Evolutionary conservation across 2,888 invertebrate genomes (phyloP).

Genomic region (Nesidiocoris tenuis): DNA sequence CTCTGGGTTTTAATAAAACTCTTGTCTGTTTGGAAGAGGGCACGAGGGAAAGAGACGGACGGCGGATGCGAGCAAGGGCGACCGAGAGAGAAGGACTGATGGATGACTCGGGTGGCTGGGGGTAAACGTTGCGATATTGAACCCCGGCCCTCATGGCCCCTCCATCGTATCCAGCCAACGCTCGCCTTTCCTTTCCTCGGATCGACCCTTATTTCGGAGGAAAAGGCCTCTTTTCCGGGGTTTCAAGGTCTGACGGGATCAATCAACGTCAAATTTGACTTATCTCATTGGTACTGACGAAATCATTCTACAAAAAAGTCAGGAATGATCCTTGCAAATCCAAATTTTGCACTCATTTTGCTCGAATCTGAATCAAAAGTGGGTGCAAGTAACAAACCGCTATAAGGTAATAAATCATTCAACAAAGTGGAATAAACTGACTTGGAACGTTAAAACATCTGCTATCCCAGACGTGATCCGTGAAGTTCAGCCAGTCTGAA

Average conservation of each 20-base stretch:
- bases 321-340: too few relatives aligned
- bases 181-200: background rate
- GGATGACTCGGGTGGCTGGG: conserved; percentile 19
- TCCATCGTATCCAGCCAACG: background rate
- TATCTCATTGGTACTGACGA: too few relatives aligned
- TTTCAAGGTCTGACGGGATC: background rate
- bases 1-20: conserved; percentile 28
- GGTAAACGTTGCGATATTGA: conserved; percentile 31
- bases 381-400: too few relatives aligned
- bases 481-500: too few relatives aligned
- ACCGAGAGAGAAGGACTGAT: conserved; percentile 43
- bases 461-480: too few relatives aligned
- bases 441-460: too few relatives aligned
- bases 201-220: background rate
- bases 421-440: too few relatives aligned
- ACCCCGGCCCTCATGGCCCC: conserved; percentile 6
- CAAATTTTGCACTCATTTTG: too few relatives aligned
- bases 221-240: background rate
- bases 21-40: conserved; percentile 29
- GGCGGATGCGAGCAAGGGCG: conserved; percentile 24
- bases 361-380: too few relatives aligned
- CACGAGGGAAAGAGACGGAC: conserved; percentile 14
- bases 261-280: background rate
- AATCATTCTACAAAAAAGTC: too few relatives aligned
- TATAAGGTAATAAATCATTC: too few relatives aligned